Conservation (phyloP, 2,113 vertebrate genomes). For the Otolemur garnettii region DNA sequence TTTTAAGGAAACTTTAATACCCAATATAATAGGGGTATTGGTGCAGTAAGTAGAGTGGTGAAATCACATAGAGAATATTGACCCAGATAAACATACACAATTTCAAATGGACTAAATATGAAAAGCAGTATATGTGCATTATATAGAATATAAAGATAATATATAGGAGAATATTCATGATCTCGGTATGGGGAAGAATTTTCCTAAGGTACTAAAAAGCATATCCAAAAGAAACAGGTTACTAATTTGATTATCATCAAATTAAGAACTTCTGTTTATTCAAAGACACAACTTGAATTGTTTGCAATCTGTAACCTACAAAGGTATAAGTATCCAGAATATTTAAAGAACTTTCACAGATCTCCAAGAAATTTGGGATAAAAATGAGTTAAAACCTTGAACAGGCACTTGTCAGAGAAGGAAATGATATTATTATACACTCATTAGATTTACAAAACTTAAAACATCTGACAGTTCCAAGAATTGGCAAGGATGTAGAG, state of each 20-base stretch:
- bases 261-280: background rate
- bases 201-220: background rate
- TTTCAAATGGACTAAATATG: background rate
- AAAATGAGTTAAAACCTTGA: background rate
- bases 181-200: background rate
- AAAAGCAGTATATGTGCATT: background rate
- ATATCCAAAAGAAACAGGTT: background rate
- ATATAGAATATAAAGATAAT: background rate
- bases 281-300: background rate
- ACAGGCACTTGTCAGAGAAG: background rate
- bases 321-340: background rate
- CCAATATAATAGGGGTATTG: background rate
- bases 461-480: background rate
- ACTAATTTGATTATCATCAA: background rate
- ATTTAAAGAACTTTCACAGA: background rate
- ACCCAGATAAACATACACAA: background rate
- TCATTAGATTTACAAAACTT: background rate
- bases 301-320: background rate
- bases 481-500: background rate
- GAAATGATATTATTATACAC: background rate
- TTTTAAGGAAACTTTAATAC: constrained; percentile 6
- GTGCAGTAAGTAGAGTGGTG: background rate
- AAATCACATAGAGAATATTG: background rate
- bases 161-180: background rate
- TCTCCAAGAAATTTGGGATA: background rate